Conservation (phyloP, 2,797 vertebrate genomes). For the Euthynnus affinis region DNA sequence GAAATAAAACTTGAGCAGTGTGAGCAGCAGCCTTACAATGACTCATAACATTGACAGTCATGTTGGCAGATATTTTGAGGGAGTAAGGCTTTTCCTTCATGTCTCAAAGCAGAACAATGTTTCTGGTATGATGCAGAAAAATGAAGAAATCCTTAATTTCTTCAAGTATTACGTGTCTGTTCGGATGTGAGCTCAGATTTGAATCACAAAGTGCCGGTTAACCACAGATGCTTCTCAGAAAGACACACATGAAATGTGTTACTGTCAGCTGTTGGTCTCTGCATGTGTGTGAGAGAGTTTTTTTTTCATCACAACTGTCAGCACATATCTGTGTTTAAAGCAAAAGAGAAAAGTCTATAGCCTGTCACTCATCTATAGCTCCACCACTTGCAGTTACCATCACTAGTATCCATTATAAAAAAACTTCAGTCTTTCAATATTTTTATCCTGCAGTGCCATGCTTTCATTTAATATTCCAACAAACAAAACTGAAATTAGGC, state of each 20-base stretch:
- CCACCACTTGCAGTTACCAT: neutral
- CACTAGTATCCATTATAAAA: neutral
- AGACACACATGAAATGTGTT: neutral
- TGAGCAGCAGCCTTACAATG: conserved; percentile 6
- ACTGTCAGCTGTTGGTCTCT: conserved; percentile 2
- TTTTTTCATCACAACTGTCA: neutral
- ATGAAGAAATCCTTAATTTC: neutral
- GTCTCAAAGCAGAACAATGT: neutral
- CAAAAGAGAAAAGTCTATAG: neutral
- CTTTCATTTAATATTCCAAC: neutral
- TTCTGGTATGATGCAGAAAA: neutral
- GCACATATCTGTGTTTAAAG: neutral
- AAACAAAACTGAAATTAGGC: neutral
- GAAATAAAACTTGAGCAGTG: neutral
- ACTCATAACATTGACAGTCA: conserved; percentile 31
- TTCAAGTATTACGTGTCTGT: neutral
- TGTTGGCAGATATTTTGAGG: neutral
- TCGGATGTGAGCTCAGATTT: neutral
- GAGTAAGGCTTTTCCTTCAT: neutral
- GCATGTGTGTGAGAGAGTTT: neutral
- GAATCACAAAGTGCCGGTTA: neutral
- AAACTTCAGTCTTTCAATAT: neutral
- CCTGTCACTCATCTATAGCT: neutral
- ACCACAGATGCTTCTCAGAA: neutral
- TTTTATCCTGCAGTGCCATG: neutral